Evolutionary conservation across 64 coral and sea anemone species (phyloP).

Genomic region (Stylophora pistillata): DNA sequence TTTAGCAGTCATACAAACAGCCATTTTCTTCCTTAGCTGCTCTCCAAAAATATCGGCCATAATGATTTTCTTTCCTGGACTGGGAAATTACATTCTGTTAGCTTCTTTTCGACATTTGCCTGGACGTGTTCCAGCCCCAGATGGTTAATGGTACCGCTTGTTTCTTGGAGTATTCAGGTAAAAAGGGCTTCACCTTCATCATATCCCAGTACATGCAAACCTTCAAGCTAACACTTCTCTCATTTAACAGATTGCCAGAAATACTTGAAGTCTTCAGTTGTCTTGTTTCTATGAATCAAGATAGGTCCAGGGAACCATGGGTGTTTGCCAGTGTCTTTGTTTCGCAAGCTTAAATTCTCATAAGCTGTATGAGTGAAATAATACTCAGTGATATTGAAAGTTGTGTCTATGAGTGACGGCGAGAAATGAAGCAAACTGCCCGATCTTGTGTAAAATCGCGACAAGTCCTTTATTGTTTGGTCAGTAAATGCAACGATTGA

Average conservation of each 20-base stretch:
- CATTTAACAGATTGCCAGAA: slow-evolving; percentile 77
- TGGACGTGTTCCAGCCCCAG: no score
- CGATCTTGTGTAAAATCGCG: slow-evolving; percentile 43
- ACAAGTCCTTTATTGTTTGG: slow-evolving; percentile 51
- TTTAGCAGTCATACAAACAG: no score
- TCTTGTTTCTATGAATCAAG: slow-evolving; percentile 69
- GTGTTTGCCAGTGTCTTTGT: slow-evolving; percentile 37
- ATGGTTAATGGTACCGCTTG: no score
- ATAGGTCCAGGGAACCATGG: slow-evolving; percentile 72
- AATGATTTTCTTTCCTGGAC: no score
- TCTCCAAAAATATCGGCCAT: no score
- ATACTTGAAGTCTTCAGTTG: slow-evolving; percentile 52
- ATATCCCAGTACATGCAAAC: no score
- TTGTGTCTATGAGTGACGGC: slow-evolving; percentile 54
- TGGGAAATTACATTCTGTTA: no score
- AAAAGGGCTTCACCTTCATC: no score
- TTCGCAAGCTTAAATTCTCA: slow-evolving; percentile 48
- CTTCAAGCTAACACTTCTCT: slow-evolving; percentile 15
- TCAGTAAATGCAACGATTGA: slow-evolving; percentile 51
- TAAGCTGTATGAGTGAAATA: slow-evolving; percentile 66
- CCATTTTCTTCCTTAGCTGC: no score
- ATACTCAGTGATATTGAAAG: slow-evolving; percentile 61
- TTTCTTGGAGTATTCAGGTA: no score
- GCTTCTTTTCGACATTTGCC: no score
- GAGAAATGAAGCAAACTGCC: background rate